Conservation (phyloP, 2,888 invertebrate species). For the Drosophila imparisetae region DNA sequence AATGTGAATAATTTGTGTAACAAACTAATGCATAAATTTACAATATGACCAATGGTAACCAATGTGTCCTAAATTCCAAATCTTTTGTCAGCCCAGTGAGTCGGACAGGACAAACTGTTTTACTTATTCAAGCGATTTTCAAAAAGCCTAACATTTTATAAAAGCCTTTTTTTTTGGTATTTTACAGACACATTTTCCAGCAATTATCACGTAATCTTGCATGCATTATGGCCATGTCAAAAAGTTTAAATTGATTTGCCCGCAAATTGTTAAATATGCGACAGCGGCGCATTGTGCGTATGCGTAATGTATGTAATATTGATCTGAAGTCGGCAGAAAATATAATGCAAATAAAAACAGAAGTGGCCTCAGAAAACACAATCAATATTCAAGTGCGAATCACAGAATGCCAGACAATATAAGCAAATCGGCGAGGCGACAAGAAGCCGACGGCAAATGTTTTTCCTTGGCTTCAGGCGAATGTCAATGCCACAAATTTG, state of each 20-base stretch:
- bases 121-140: background rate
- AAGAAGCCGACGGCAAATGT: slow-evolving; percentile 72
- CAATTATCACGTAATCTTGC: slow-evolving; percentile 3
- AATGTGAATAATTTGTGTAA: slow-evolving; percentile 43
- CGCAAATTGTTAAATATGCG: slow-evolving; percentile 10
- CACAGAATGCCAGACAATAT: slow-evolving; percentile 55
- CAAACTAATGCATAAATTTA: slow-evolving; percentile 33
- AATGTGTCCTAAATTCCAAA: background rate
- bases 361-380: slow-evolving; percentile 30
- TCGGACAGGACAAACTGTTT: background rate
- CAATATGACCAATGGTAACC: slow-evolving; percentile 10
- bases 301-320: slow-evolving; percentile 46
- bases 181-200: background rate
- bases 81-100: background rate
- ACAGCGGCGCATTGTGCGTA: slow-evolving; percentile 27
- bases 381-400: slow-evolving; percentile 54
- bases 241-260: slow-evolving; percentile 40
- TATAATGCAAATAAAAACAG: slow-evolving; percentile 24
- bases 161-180: background rate
- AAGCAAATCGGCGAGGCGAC: slow-evolving; percentile 43
- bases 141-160: background rate
- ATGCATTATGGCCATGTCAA: background rate
- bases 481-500: slow-evolving; percentile 78
- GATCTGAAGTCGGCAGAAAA: slow-evolving; percentile 39
- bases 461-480: slow-evolving; percentile 79